Conservation (phyloP, 2,797 vertebrate genomes). For the Esox masquinongy region DNA sequence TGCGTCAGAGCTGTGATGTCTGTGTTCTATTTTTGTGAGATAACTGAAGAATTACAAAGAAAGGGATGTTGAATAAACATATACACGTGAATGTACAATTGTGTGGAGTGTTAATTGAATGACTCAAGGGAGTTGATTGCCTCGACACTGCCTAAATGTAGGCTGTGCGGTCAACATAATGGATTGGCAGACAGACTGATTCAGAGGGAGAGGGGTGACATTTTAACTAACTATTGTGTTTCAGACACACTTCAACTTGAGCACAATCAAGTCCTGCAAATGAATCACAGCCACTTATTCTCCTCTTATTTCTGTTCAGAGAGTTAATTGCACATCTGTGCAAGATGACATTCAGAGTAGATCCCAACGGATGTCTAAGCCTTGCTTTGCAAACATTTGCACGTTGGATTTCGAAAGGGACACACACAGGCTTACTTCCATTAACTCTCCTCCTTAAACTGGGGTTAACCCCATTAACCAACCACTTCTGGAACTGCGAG, state of each 20-base stretch:
- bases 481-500: neutral
- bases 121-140: neutral
- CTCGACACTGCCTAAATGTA: neutral
- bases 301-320: neutral
- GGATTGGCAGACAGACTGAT: neutral
- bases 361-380: neutral
- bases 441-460: neutral
- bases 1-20: constrained; percentile 68
- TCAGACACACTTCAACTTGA: neutral
- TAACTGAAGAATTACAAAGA: constrained; percentile 65
- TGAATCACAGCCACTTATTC: neutral
- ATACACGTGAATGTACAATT: constrained; percentile 73
- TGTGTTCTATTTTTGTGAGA: constrained; percentile 84
- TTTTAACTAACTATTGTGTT: neutral
- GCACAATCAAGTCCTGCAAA: neutral
- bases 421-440: neutral
- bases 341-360: neutral
- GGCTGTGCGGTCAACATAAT: neutral
- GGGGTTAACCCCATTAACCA: neutral
- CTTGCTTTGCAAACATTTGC: neutral
- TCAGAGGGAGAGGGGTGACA: neutral
- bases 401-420: neutral
- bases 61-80: constrained; percentile 80
- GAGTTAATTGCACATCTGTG: neutral
- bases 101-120: constrained; percentile 58